Base-by-base conservation (phyloP, 2,797 vertebrate species). In the Microcaecilia unicolor region DNA sequence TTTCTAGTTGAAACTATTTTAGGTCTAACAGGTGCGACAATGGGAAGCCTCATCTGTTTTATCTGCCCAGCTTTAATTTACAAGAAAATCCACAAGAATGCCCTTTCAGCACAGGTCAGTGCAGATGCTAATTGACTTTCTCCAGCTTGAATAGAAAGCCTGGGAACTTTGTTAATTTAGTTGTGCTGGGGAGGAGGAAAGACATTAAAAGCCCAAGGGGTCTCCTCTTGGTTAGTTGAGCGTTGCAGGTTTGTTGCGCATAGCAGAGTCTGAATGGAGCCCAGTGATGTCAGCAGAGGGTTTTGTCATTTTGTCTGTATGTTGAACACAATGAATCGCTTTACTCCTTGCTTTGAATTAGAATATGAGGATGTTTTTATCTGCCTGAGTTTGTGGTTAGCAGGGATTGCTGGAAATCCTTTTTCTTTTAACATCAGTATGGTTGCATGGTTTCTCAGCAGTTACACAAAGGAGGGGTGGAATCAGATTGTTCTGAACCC, bases 21-120 rank as follows among this genome's bases (percentile, higher is more conserved):
- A 56, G 94, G 91, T 53, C 80, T 97, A 53, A 99, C 95, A 2
- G 96, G 96, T 34, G 96, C 96, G 5, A 99, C 92, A 3, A 98
- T 94, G 91, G 96, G 96, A 21, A 98, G 92, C 64, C 85, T 98
- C 60, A 99, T 99, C 76, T 99, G 93, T 72, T 98, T 99, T 57
- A 86, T 99, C 61, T 98, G 94, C 58, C 95, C 94, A 0, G 93
- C 95, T 46, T 89, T 99, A 47, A 97, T 99, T 76, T 92, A 91
- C 73, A 90, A 64, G 70, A 97, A 92, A 65, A 86, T 92, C 68
- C 93, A 97, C 76, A 95, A 90, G 78, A 93, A 77, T 16, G 57
- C 80, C 2, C 45, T 93, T 31, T 70, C 84, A 11, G 85, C 95
- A 48, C 93, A 94, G 93, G 96, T 97, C 50, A 62, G 80, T 71